Base-by-base conservation (phyloP, 2,888 invertebrate species). In the Noctua janthe region DNA sequence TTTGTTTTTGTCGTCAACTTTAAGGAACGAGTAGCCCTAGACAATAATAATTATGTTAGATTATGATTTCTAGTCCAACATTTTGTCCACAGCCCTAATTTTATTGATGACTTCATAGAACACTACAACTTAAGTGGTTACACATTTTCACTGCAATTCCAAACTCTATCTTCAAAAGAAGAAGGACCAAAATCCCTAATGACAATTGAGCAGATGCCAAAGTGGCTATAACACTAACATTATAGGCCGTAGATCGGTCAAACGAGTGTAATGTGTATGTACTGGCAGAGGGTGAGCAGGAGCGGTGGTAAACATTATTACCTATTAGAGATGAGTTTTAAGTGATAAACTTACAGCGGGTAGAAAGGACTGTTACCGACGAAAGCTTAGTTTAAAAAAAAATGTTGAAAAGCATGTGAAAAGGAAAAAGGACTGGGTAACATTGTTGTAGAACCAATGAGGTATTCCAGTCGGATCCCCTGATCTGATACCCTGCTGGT, bases 201-300 rank as follows among this genome's bases (percentile, higher is more conserved):
- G 47, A 64, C 66, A 71, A 81, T 67, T 80, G 71, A 59, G 43
- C 51, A 81, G 71, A 82, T 77, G 64, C 71, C 76, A 75, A 84
- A 85, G 84, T 84, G 75, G 79, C 76, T 78, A 74, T 81, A 81
- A 82, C 81, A 84, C 70, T 86, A 82, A 81, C 76, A 81, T 88
- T 78, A 82, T 86, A 82, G 86, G 79, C 81, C 78, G 73, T 82
- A 86, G 84, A 88, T 88, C 90, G 90, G 88, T 88, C 86, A 88
- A 86, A 89, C 79, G 89, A 89, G 80, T 88, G 78, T 88, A 85
- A 86, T 88, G 70, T 74, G 73, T 85, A 59, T 82, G 85, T 89
- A 89, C 88, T 73, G 81, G 62, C 17, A 49, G 69, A 73, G 78
- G 80, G 86, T 73, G 81, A 81, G 83, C 71, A 67, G 76, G 20